Evolutionary conservation across 1,140 invertebrate genomes (phyloP).

Genomic region (Solenopsis invicta): DNA sequence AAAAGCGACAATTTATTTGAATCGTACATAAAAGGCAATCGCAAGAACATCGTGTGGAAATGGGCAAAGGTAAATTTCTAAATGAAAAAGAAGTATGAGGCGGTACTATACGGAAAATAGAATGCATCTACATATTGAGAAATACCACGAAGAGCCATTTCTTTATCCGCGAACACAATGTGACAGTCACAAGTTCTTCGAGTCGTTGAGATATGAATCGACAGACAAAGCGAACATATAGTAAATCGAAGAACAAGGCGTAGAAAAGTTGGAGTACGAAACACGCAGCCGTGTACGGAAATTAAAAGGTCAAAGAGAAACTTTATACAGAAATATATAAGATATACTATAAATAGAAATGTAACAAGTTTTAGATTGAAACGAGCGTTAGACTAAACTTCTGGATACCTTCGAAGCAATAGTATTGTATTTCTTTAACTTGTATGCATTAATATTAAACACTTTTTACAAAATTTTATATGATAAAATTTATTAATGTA

Average conservation of each 20-base stretch:
- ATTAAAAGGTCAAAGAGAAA: constrained; percentile 21
- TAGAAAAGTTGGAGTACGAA: background rate
- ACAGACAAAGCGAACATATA: constrained; percentile 7
- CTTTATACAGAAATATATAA: background rate
- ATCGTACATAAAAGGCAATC: constrained; percentile 54
- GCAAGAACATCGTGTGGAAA: constrained; percentile 44
- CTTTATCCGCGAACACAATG: constrained; percentile 23
- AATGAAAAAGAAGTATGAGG: constrained; percentile 51
- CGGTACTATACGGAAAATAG: constrained; percentile 11
- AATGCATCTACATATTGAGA: constrained; percentile 28
- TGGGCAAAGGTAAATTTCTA: constrained; percentile 50
- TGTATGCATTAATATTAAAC: background rate
- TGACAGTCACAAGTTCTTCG: constrained; percentile 41
- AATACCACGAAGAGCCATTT: constrained; percentile 37
- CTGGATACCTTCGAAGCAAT: background rate
- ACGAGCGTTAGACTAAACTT: background rate
- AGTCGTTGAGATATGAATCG: constrained; percentile 21
- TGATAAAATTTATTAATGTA: background rate
- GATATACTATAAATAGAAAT: constrained; percentile 7
- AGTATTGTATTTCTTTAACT: background rate
- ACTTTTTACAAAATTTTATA: background rate
- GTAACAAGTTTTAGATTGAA: background rate
- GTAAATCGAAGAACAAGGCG: background rate
- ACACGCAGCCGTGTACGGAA: background rate
- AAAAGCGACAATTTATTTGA: constrained; percentile 48